Evolutionary conservation across 2,113 vertebrate genomes (phyloP).

Genomic region (Philantomba maxwellii): DNA sequence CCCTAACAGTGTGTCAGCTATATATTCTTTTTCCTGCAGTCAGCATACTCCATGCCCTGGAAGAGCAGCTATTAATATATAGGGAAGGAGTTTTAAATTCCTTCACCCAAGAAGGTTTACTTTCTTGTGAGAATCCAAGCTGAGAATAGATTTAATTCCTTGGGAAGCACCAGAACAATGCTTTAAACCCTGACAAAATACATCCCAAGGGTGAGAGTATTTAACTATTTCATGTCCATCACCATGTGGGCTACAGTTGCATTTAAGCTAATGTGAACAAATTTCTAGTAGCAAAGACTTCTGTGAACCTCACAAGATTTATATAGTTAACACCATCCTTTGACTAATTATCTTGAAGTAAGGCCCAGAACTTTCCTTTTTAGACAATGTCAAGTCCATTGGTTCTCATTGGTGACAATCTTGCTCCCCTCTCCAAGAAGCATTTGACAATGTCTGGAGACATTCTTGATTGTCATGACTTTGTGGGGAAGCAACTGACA

Average conservation of each 20-base stretch:
- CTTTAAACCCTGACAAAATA: neutral
- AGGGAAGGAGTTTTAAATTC: neutral
- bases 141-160: neutral
- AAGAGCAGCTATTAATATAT: neutral
- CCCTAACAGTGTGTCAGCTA: neutral
- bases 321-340: neutral
- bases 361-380: neutral
- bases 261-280: neutral
- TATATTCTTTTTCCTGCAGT: neutral
- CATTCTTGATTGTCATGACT: neutral
- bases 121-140: neutral
- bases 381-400: neutral
- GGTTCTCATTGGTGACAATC: neutral
- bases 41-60: neutral
- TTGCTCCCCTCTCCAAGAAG: neutral
- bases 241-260: neutral
- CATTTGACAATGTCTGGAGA: neutral
- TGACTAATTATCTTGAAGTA: neutral
- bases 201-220: neutral
- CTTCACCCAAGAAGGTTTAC: neutral
- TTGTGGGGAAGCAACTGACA: neutral
- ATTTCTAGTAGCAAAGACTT: neutral
- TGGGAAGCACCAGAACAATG: neutral
- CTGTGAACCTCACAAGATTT: neutral
- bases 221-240: neutral